A percentile compares a stretch with the other conserved stretches of the same genome.
These are phyloP conservation scores for Morpho helenor DNA, from an alignment of 2,888 invertebrate genomes.

Conservation along the genomic window DNA sequence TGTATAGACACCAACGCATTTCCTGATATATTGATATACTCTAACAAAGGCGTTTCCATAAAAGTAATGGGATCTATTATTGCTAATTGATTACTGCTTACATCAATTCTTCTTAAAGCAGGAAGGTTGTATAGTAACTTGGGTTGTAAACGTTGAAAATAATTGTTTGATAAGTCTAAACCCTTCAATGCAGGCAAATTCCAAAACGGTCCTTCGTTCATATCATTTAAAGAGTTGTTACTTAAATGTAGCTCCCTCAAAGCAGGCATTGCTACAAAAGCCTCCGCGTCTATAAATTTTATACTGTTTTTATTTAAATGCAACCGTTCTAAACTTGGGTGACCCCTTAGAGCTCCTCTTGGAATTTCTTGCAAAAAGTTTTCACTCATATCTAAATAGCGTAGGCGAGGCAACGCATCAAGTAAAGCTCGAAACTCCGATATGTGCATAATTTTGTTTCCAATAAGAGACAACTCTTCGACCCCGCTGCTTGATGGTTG, in stretches of 20 bases:
- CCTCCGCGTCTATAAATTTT: slow-evolving; percentile 86
- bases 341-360: slow-evolving; percentile 87
- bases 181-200: slow-evolving; percentile 91
- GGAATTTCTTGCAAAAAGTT: slow-evolving; percentile 89
- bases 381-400: slow-evolving; percentile 87
- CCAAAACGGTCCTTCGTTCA: slow-evolving; percentile 88
- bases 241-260: slow-evolving; percentile 88
- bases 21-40: slow-evolving; percentile 88
- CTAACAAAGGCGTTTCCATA: slow-evolving; percentile 84
- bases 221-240: slow-evolving; percentile 89
- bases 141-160: slow-evolving; percentile 84
- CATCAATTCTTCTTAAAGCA: slow-evolving; percentile 85
- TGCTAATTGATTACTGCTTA: slow-evolving; percentile 85
- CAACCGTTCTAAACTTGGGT: slow-evolving; percentile 88
- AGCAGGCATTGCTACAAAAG: slow-evolving; percentile 90
- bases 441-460: slow-evolving; percentile 87
- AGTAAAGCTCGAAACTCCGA: slow-evolving; percentile 86
- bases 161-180: slow-evolving; percentile 88
- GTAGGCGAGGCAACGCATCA: slow-evolving; percentile 87
- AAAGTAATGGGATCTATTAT: slow-evolving; percentile 87
- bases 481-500: slow-evolving; percentile 86
- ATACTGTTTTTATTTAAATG: slow-evolving; percentile 90
- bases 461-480: slow-evolving; percentile 87
- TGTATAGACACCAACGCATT: slow-evolving; percentile 86
- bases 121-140: slow-evolving; percentile 87